Evolutionary conservation across 2,797 vertebrate species (phyloP).

Genomic region (Ficedula albicollis): DNA sequence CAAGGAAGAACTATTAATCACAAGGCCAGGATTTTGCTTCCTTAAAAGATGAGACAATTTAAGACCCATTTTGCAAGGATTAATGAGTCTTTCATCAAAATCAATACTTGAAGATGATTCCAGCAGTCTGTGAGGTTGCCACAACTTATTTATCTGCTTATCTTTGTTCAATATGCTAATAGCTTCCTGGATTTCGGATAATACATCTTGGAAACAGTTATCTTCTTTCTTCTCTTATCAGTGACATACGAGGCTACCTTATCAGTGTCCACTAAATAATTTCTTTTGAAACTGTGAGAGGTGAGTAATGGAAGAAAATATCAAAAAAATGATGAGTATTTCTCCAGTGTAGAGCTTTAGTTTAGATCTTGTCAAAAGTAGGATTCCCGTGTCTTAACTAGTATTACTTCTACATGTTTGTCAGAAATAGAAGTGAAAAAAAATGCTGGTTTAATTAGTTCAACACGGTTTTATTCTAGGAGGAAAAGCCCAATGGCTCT

Average conservation of each 20-base stretch:
- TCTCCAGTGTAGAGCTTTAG: not conserved
- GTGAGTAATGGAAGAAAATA: not conserved
- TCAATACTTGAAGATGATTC: not conserved
- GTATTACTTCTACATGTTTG: not conserved
- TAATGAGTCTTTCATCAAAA: not conserved
- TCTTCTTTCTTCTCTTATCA: not conserved
- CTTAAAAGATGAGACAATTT: not conserved
- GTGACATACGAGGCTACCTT: not conserved
- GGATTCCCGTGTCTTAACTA: not conserved
- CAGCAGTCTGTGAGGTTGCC: not conserved
- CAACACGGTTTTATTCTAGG: not conserved
- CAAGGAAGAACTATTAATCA: not conserved
- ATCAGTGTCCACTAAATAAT: not conserved
- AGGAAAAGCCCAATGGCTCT: not conserved
- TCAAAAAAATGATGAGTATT: not conserved
- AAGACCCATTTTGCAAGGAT: not conserved
- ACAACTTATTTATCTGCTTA: not conserved
- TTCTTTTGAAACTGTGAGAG: not conserved
- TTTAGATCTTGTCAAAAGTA: not conserved
- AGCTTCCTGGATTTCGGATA: not conserved
- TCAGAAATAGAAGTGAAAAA: not conserved
- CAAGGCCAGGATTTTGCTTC: not conserved
- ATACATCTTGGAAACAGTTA: not conserved
- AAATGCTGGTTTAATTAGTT: not conserved
- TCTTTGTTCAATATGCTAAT: not conserved